Percentiles rank a stretch among this genome's conserved stretches.
These are phyloP conservation scores for Enteromius mattozi DNA, from an alignment of 2,797 vertebrate species.

Conservation along the genomic window DNA sequence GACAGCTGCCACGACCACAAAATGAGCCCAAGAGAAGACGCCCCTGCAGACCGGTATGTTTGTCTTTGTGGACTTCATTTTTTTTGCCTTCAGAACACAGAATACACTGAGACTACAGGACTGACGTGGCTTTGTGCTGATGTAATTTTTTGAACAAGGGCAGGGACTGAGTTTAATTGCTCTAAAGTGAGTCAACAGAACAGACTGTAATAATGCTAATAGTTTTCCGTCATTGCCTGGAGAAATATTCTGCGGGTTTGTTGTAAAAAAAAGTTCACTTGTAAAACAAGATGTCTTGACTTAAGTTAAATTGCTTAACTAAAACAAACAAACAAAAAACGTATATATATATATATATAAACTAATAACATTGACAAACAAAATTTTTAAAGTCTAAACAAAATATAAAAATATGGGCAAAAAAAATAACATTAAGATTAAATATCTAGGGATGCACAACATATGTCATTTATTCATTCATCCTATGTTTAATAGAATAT, in stretches of 20 bases:
- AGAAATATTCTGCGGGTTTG: too few relatives aligned
- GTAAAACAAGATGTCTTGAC: background rate
- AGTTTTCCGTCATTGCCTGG: background rate
- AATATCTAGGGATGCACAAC: background rate
- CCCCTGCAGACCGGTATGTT: constrained; percentile 13
- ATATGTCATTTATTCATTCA: background rate
- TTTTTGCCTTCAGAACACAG: background rate
- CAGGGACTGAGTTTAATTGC: background rate
- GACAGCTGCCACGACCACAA: background rate
- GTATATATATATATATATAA: too few relatives aligned
- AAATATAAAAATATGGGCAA: background rate
- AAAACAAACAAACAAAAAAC: too few relatives aligned
- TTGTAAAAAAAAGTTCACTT: background rate
- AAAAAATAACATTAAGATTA: background rate
- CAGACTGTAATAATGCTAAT: background rate
- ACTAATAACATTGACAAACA: too few relatives aligned
- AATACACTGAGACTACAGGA: background rate
- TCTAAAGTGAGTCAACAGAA: background rate
- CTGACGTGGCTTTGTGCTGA: background rate
- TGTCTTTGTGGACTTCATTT: background rate
- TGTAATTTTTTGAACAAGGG: background rate
- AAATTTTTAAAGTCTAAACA: too few relatives aligned
- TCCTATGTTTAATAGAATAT: background rate
- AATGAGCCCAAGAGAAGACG: constrained; percentile 3
- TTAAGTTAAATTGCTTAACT: too few relatives aligned